phyloP scores from a whole-genome alignment of 2,888 invertebrate species.

The Callyntrura guangdongensis region DNA sequence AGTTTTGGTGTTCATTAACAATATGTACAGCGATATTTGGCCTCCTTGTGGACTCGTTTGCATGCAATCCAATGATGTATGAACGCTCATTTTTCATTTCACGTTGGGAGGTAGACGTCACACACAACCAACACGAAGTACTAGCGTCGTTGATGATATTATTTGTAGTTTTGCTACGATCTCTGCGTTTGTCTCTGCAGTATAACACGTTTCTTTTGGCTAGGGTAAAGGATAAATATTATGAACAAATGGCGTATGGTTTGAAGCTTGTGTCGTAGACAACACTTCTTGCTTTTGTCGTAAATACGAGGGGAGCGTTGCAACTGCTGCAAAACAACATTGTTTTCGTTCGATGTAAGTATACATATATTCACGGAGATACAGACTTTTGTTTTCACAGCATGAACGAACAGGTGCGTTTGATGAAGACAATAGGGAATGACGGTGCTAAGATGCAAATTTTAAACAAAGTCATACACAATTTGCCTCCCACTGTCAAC shows the following conservation, averaged over 20 bases:
- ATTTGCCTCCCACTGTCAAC: constrained; percentile 72
- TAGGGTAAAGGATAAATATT: constrained; percentile 19
- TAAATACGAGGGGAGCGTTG: background rate
- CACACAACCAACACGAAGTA: constrained; percentile 45
- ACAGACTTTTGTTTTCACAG: constrained; percentile 61
- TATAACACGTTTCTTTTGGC: background rate
- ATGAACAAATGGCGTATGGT: constrained; percentile 24
- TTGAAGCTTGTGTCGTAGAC: background rate
- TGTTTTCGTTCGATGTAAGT: constrained; percentile 1
- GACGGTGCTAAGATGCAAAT: constrained; percentile 75
- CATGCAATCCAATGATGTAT: background rate
- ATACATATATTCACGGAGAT: constrained; percentile 4
- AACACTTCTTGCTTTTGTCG: background rate
- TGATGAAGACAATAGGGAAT: constrained; percentile 70
- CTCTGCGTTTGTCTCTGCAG: background rate
- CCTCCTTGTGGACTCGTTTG: constrained; percentile 36
- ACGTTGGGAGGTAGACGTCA: constrained; percentile 30
- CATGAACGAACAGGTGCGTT: constrained; percentile 63
- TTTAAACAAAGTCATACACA: constrained; percentile 61
- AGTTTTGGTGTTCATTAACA: constrained; percentile 63
- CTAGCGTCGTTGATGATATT: constrained; percentile 32
- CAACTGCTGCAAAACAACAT: constrained; percentile 7
- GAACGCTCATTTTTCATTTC: constrained; percentile 13
- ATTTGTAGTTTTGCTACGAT: constrained; percentile 22
- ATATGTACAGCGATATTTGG: constrained; percentile 63